Evolutionary conservation across 1,140 invertebrate genomes (phyloP).

Genomic region (Megathymus violae): DNA sequence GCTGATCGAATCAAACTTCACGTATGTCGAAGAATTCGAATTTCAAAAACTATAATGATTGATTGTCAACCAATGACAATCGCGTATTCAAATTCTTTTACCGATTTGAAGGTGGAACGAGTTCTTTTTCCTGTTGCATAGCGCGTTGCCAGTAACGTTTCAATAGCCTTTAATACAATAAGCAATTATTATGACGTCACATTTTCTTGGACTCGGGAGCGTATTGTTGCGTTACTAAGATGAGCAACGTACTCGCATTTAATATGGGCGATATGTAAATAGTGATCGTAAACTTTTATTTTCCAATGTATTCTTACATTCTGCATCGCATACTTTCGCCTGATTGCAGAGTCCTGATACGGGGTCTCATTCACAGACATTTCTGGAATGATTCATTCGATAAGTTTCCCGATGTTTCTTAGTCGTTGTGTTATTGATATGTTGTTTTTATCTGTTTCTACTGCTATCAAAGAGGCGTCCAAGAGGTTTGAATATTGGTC

Average conservation of each 20-base stretch:
- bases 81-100: conserved; percentile 80
- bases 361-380: conserved; percentile 12
- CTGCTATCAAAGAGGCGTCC: too few species aligned
- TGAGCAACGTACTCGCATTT: conserved; percentile 10
- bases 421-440: background rate
- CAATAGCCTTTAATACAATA: conserved; percentile 71
- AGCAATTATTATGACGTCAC: conserved; percentile 66
- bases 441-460: too few species aligned
- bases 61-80: conserved; percentile 83
- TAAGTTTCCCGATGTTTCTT: background rate
- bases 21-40: conserved; percentile 76
- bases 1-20: conserved; percentile 72
- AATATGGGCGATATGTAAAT: too few species aligned
- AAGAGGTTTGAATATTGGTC: too few species aligned
- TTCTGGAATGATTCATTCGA: conserved; percentile 14
- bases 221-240: conserved; percentile 35
- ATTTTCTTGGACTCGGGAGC: conserved; percentile 51
- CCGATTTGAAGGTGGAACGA: conserved; percentile 80
- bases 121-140: conserved; percentile 73
- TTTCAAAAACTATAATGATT: conserved; percentile 83
- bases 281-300: too few species aligned
- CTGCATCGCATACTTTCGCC: too few species aligned
- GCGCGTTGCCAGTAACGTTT: conserved; percentile 71
- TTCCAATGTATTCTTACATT: conserved; percentile 14
- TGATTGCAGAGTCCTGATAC: conserved; percentile 12